Conservation (phyloP, 2,888 invertebrate genomes). For the Epinotia nisella region DNA sequence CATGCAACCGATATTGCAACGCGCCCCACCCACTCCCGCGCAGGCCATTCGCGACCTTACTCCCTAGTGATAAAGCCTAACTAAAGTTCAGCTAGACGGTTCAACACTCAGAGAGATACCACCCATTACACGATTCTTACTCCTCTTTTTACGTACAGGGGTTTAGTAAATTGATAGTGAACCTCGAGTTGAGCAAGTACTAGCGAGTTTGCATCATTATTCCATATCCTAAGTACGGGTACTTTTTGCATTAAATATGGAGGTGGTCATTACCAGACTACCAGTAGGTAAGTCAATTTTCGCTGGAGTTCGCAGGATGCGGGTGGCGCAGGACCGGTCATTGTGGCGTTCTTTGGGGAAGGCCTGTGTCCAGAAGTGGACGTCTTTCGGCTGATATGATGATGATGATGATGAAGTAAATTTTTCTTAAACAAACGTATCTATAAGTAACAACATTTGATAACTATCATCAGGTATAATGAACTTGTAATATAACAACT, state of each 20-base stretch:
- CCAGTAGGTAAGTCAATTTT: too few relatives aligned
- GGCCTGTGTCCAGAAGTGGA: too few relatives aligned
- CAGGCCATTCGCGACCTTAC: neutral
- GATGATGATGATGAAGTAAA: too few relatives aligned
- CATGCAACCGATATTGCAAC: slow-evolving; percentile 22
- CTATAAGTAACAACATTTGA: too few relatives aligned
- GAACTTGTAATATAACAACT: too few relatives aligned
- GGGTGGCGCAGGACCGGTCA: too few relatives aligned
- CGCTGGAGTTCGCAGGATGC: too few relatives aligned
- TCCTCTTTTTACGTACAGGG: slow-evolving; percentile 24
- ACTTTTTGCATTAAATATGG: slow-evolving; percentile 9
- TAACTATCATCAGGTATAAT: too few relatives aligned
- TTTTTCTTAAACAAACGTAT: too few relatives aligned
- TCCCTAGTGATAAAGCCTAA: neutral
- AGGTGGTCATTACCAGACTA: neutral
- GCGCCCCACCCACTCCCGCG: neutral
- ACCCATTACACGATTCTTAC: slow-evolving; percentile 24
- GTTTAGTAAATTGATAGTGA: slow-evolving; percentile 38
- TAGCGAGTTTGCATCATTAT: slow-evolving; percentile 13
- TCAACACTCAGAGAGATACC: slow-evolving; percentile 1
- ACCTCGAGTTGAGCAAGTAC: neutral
- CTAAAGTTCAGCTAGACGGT: neutral
- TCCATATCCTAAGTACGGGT: slow-evolving; percentile 11
- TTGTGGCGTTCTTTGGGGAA: too few relatives aligned
- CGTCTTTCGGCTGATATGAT: too few relatives aligned